Conservation (phyloP, 2,888 invertebrate genomes). For the Drosophila neotestacea region DNA sequence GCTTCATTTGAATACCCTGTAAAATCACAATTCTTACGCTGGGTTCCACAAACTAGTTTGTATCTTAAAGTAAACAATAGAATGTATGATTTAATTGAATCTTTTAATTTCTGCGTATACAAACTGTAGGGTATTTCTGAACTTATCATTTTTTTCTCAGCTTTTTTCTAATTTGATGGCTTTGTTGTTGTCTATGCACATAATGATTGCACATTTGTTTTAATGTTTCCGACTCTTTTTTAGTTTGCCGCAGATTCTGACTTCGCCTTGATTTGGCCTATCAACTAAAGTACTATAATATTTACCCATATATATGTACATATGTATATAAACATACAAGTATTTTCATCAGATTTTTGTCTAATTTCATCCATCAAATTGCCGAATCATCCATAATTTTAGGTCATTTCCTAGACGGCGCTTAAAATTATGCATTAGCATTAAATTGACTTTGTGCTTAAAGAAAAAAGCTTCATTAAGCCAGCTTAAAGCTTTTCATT, state of each 20-base stretch:
- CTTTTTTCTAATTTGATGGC: background rate
- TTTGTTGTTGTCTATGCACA: conserved; percentile 11
- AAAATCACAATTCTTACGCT: background rate
- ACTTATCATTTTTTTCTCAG: background rate
- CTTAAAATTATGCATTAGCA: conserved; percentile 38
- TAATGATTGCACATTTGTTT: conserved; percentile 25
- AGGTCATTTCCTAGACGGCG: background rate
- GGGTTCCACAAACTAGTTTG: background rate
- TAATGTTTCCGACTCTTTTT: conserved; percentile 16
- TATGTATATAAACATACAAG: background rate
- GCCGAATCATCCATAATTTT: background rate
- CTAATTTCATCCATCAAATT: conserved; percentile 4
- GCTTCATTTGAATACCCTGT: conserved; percentile 13
- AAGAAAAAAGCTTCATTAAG: background rate
- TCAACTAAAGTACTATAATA: conserved; percentile 12
- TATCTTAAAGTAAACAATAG: background rate
- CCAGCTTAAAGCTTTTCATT: background rate
- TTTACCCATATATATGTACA: background rate
- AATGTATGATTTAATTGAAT: background rate
- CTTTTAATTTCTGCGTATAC: background rate
- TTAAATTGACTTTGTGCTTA: background rate
- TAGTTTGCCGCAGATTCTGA: conserved; percentile 8
- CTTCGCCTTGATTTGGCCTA: conserved; percentile 34
- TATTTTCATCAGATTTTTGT: background rate
- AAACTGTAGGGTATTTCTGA: conserved; percentile 15